Conservation (phyloP, 2,113 vertebrate species). For the Tragelaphus buxtoni region DNA sequence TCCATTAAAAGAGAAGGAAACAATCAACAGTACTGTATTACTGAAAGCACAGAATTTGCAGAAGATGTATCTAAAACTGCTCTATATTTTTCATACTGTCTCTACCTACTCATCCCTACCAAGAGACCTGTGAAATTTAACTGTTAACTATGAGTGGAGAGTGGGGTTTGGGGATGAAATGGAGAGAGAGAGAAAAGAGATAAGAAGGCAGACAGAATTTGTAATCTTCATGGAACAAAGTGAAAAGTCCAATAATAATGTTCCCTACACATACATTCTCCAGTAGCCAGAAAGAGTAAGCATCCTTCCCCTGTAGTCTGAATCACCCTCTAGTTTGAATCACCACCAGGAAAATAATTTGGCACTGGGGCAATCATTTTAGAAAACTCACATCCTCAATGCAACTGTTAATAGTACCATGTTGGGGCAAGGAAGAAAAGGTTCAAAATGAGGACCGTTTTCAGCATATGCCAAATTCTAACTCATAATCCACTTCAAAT, state of each 20-base stretch:
- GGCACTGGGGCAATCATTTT: background rate
- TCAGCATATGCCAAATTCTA: background rate
- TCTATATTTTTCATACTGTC: background rate
- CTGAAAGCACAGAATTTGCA: background rate
- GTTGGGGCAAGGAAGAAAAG: background rate
- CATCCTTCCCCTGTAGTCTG: background rate
- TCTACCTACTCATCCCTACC: fast-evolving
- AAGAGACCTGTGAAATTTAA: background rate
- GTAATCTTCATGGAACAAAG: background rate
- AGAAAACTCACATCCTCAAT: background rate
- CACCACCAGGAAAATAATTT: background rate
- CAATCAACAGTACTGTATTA: background rate
- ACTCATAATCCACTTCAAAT: slow-evolving; percentile 4
- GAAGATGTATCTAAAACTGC: background rate
- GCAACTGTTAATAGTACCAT: background rate
- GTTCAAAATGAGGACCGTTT: background rate
- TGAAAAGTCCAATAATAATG: background rate
- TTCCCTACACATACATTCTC: background rate
- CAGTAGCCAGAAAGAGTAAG: background rate
- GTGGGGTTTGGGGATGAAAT: background rate
- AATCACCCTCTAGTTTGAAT: background rate
- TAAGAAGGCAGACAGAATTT: background rate
- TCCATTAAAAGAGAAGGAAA: background rate
- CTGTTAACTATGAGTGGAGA: background rate
- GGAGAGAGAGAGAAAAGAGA: too few relatives aligned